Conservation (phyloP, 2,797 vertebrate genomes). For the Nyctibius grandis region DNA sequence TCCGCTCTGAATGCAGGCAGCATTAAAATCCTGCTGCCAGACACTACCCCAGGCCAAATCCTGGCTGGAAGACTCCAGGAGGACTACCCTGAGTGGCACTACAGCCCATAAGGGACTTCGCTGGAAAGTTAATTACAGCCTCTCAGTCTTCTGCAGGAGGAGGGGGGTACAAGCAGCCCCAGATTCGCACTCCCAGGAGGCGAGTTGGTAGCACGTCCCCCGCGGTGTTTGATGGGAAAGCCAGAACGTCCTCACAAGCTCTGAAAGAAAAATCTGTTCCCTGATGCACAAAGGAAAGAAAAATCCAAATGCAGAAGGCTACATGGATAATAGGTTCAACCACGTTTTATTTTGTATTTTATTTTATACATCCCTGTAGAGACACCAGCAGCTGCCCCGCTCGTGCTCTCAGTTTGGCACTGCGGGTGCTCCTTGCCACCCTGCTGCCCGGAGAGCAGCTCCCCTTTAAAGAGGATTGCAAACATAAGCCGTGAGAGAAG, state of each 20-base stretch:
- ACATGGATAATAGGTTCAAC: neutral
- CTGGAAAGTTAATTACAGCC: constrained; percentile 8
- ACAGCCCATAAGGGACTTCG: neutral
- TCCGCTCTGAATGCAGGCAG: neutral
- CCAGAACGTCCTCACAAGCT: neutral
- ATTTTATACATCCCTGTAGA: neutral
- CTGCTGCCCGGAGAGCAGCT: neutral
- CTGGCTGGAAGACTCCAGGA: neutral
- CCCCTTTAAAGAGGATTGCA: neutral
- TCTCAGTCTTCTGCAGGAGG: neutral
- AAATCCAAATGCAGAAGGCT: neutral
- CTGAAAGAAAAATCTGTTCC: neutral
- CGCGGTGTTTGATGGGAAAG: neutral
- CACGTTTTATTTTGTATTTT: neutral
- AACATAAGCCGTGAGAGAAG: neutral
- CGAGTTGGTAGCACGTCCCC: rapidly evolving
- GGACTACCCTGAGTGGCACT: neutral
- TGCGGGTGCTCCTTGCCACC: neutral
- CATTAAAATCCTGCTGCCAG: neutral
- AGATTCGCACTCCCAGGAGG: neutral
- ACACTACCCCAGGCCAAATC: neutral
- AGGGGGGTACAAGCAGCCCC: neutral
- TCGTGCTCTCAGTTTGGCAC: rapidly evolving
- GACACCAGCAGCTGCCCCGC: neutral
- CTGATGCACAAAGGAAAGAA: neutral